A percentile compares a stretch with the other conserved stretches of the same genome.
These are phyloP conservation scores for Tuberolachnus salignus DNA, from an alignment of 2,888 invertebrate species.

Conservation along the genomic window DNA sequence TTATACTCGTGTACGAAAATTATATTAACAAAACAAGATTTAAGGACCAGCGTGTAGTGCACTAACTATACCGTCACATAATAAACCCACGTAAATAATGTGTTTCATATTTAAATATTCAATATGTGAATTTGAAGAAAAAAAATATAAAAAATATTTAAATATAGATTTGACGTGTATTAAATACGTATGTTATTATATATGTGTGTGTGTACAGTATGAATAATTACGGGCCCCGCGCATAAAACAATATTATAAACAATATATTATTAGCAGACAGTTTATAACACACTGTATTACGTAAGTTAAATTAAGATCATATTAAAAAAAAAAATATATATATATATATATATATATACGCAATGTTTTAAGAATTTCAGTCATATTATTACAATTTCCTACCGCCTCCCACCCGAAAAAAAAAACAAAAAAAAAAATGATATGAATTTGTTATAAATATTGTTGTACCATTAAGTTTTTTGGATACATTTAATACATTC, in stretches of 20 bases:
- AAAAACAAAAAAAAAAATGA: no score
- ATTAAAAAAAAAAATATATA: background rate
- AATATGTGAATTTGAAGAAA: background rate
- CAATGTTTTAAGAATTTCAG: background rate
- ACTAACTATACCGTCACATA: background rate
- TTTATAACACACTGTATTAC: background rate
- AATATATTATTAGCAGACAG: no score
- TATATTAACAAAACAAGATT: background rate
- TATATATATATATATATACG: background rate
- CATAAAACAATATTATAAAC: background rate
- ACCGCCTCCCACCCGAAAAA: no score
- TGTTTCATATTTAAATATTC: background rate
- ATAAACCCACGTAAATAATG: background rate
- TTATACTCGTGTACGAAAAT: background rate
- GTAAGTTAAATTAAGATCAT: background rate
- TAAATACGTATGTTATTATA: no score
- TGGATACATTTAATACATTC: background rate
- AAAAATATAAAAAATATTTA: background rate
- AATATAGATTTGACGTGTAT: no score
- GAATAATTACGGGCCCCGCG: no score
- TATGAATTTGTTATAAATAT: background rate
- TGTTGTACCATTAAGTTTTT: background rate
- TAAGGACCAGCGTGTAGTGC: background rate
- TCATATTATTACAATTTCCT: background rate
- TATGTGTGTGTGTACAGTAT: no score